These are phyloP conservation scores for Apis cerana DNA, from an alignment of 1,140 invertebrate genomes.

Conservation along the genomic window DNA sequence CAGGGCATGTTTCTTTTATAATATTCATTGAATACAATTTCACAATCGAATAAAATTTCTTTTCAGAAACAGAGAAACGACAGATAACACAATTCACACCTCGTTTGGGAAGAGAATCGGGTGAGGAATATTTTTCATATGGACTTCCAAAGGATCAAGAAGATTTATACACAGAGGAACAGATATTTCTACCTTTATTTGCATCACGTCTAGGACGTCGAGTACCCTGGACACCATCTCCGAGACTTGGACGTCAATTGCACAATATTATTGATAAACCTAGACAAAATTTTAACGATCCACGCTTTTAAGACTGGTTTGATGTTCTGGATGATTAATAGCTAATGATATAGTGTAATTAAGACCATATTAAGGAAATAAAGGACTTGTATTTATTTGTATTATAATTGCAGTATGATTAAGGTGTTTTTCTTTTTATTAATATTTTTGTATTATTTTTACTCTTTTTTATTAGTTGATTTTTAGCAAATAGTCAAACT, in stretches of 20 bases:
- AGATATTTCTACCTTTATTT: constrained; percentile 48
- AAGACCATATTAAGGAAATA: constrained; percentile 46
- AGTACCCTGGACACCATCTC: constrained; percentile 57
- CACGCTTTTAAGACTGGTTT: constrained; percentile 29
- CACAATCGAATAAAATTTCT: background rate
- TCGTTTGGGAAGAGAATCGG: constrained; percentile 71
- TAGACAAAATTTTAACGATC: constrained; percentile 36
- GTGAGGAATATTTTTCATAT: constrained; percentile 47
- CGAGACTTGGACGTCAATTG: constrained; percentile 62
- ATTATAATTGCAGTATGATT: constrained; percentile 15
- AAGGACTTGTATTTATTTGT: constrained; percentile 58
- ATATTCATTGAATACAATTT: background rate
- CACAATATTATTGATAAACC: constrained; percentile 46
- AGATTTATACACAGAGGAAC: constrained; percentile 43
- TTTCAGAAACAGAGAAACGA: constrained; percentile 57
- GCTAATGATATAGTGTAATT: constrained; percentile 32
- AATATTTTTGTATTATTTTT: background rate
- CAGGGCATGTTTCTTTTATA: background rate
- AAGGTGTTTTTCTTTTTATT: background rate
- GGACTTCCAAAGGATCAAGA: constrained; percentile 22
- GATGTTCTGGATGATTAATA: background rate
- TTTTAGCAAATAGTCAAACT: background rate
- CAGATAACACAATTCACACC: constrained; percentile 70
- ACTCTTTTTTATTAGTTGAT: background rate
- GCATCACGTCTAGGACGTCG: constrained; percentile 65